Evolutionary conservation across 2,888 invertebrate species (phyloP).

Genomic region (Lathronympha strigana): DNA sequence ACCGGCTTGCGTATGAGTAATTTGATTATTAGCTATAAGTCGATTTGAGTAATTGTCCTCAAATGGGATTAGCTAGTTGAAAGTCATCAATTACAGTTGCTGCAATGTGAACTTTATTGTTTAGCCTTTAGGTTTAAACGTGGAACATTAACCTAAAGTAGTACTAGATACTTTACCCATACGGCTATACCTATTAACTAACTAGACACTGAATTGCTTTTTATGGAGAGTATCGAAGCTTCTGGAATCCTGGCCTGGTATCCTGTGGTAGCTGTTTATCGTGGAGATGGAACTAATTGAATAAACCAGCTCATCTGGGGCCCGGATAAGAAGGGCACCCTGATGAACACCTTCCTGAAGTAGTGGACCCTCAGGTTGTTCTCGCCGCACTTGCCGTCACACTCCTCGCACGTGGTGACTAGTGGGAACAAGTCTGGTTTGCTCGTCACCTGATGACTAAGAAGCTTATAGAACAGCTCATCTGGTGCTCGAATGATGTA

Average conservation of each 20-base stretch:
- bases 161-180: too few species aligned
- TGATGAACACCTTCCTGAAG: too few species aligned
- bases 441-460: too few species aligned
- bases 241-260: too few species aligned
- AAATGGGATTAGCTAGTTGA: constrained; percentile 13
- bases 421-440: constrained; percentile 94
- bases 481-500: constrained; percentile 90
- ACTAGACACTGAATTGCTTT: too few species aligned
- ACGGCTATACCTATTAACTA: too few species aligned
- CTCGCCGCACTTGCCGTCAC: constrained; percentile 87
- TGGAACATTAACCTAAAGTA: constrained; percentile 52
- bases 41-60: constrained; percentile 18
- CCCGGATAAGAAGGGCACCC: constrained; percentile 89
- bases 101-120: constrained; percentile 3
- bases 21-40: constrained; percentile 26
- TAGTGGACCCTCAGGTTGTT: constrained; percentile 94
- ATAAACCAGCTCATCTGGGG: too few species aligned
- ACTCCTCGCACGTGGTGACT: constrained; percentile 91
- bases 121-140: background rate
- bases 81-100: constrained; percentile 8
- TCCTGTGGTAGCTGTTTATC: too few species aligned
- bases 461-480: too few species aligned
- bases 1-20: constrained; percentile 15
- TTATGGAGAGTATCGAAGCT: too few species aligned
- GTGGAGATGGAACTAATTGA: too few species aligned